Conservation (phyloP, 2,888 invertebrate species). For the Steinernema scapterisci region DNA sequence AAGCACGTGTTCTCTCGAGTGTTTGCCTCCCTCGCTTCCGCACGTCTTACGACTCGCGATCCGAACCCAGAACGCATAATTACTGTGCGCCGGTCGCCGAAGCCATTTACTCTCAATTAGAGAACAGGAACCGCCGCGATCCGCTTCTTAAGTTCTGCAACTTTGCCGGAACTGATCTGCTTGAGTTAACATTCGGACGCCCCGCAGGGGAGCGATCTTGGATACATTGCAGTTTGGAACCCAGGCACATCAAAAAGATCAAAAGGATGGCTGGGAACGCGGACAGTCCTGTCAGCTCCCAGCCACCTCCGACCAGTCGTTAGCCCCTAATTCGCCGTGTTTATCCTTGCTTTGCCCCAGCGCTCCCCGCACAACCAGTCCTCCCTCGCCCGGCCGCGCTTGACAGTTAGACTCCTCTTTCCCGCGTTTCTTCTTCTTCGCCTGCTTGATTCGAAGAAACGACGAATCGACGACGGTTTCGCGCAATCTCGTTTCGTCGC, state of each 20-base stretch:
- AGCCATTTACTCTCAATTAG: slow-evolving; percentile 20
- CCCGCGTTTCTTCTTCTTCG: slow-evolving; percentile 8
- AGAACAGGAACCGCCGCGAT: slow-evolving; percentile 9
- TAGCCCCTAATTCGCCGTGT: background rate
- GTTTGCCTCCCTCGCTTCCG: background rate
- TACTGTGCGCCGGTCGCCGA: background rate
- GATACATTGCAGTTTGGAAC: no score
- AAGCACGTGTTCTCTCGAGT: slow-evolving; percentile 11
- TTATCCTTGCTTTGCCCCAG: background rate
- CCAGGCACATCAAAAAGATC: no score
- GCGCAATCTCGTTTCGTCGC: slow-evolving; percentile 27
- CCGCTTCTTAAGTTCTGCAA: no score
- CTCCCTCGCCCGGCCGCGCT: background rate
- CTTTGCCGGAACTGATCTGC: no score
- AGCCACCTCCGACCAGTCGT: background rate
- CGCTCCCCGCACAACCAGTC: slow-evolving; percentile 11
- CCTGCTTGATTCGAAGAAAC: slow-evolving; percentile 14
- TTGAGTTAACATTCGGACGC: no score
- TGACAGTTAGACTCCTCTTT: slow-evolving; percentile 7
- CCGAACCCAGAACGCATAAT: background rate
- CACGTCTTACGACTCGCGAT: background rate
- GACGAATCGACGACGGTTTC: slow-evolving; percentile 18
- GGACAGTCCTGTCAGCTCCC: no score
- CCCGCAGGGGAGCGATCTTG: no score
- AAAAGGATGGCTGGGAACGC: no score